Evolutionary conservation across 2,797 vertebrate species (phyloP), one percentile per base, ranked within the genome.

Genomic region (Tapirus indicus): DNA sequence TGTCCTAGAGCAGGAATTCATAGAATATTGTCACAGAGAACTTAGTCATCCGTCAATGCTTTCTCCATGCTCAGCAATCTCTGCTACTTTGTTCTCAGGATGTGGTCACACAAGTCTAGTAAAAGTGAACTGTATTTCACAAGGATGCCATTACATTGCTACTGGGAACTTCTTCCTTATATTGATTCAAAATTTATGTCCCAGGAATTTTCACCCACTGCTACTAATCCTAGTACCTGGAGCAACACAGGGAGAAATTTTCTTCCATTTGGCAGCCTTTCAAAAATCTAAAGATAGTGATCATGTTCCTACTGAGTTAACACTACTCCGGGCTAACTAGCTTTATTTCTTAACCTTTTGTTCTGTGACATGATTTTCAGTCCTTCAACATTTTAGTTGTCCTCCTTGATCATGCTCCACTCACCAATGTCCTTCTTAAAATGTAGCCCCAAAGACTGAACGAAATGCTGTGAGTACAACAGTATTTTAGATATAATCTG

Each of bases 391-490:
- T 60, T 27, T 21, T 68, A 91, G 25, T 56, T 58, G 58, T 74
- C 9, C 3, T 92, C 25, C 38, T 68, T 47, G 52, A 18, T 68
- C 49, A 60, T 54, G 10, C 7, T 94, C 14, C 47, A 47, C 35
- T 62, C 58, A 4, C 29, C 41, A 62, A 41, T 56, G 32, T 88
- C 56, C 29, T 97, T 87, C 16, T 87, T 88, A 85, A 82, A 95
- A 85, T 47, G 8, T 71, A 79, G 6, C 64, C 38, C 49, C 12
- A 72, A 60, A 44, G 23, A 32, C 23, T 47, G 21, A 75, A 47
- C 54, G 64, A 29, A 66, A 85, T 32, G 13, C 23, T 83, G 18
- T 2, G 62, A 4, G 49, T 69, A 16, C 58, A 32, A 87, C 7
- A 32, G 5, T 69, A 44, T 68, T 96, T 85, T 29, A 27, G n/a